Percentiles rank a stretch among this genome's conserved stretches.
phyloP scores from a whole-genome alignment of 2,113 vertebrate genomes.

The Eptesicus fuscus region DNA sequence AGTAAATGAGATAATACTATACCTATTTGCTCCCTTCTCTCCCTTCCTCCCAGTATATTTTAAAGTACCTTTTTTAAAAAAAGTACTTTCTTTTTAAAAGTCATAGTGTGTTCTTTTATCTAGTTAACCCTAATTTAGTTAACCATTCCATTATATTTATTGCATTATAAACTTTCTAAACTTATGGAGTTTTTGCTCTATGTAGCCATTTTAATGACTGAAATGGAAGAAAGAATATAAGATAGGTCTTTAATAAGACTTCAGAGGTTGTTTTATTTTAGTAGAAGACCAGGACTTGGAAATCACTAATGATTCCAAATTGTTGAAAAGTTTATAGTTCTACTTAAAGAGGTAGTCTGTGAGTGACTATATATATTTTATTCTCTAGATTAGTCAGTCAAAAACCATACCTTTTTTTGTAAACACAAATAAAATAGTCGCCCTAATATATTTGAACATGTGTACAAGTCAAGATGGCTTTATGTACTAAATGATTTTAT shows the following conservation, averaged over 20 bases:
- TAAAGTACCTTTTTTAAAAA: not conserved
- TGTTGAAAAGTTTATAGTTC: slow-evolving; percentile 43
- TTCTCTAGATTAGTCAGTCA: not conserved
- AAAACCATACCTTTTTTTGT: not conserved
- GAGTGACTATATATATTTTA: not conserved
- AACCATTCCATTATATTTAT: slow-evolving; percentile 16
- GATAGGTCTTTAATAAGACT: not conserved
- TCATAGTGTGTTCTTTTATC: not conserved
- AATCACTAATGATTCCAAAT: slow-evolving; percentile 2
- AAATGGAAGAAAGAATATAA: not conserved
- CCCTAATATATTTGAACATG: not conserved
- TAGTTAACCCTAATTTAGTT: slow-evolving; percentile 14
- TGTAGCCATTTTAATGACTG: slow-evolving; percentile 12
- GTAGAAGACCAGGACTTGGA: not conserved
- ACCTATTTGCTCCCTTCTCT: not conserved
- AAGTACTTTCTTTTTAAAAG: not conserved
- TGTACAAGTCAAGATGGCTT: not conserved
- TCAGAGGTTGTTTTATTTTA: slow-evolving; percentile 19
- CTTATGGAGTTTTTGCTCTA: not conserved
- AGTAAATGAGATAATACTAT: not conserved
- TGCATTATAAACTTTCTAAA: not conserved
- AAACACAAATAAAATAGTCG: not conserved
- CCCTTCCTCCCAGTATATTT: not conserved
- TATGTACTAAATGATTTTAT: slow-evolving; percentile 21
- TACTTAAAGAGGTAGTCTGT: slow-evolving; percentile 1